Base-by-base conservation (phyloP, 2,888 invertebrate species). In the Chrysodeixis includens region DNA sequence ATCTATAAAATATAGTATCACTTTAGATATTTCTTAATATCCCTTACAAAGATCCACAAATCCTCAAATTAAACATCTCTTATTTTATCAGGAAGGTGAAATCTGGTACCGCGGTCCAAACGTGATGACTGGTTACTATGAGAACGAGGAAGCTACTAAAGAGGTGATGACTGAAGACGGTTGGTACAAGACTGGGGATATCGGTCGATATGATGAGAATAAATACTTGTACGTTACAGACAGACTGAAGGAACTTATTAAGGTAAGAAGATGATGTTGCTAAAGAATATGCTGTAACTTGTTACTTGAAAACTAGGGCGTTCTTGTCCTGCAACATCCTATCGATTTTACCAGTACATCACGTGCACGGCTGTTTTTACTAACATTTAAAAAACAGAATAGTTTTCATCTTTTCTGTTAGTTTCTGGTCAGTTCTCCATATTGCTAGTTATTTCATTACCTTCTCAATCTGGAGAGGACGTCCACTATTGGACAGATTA, bases 181-280 rank as follows among this genome's bases (percentile, higher is more conserved):
- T n/a, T 98, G 98, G 98, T 93, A 97, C 62, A 96, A 96, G 74
- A 97, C 97, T 0, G 97, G 97, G 0, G 98, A 98, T 83, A 94
- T 97, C 52, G 97, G 96, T 0, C 95, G 95, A 81, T 96, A 96
- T 70, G 97, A 97, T 75, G 96, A 97, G 10, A 94, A 97, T 0
- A 96, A 96, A 46, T 93, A 91, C 62, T 91, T 97, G 66, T 97
- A 96, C 79, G 95, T 98, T 62, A 97, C 97, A 3, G 98, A 97
- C 83, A 95, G 98, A 64, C 87, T 97, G 46, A 98, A 98, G 89
- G 98, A 98, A 84, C 92, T 98, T 57, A 98, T 98, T 75, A 98
- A 98, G 93, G 94, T 93, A 76, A 63, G 40, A 20, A 12, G 0
- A 12, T 18, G 14, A 5, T n/a, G 6, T 4, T 26, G 26, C 26